A percentile compares a stretch with the other conserved stretches of the same genome.
phyloP scores from a whole-genome alignment of 2,888 invertebrate genomes.

The Margaritifera margaritifera region DNA sequence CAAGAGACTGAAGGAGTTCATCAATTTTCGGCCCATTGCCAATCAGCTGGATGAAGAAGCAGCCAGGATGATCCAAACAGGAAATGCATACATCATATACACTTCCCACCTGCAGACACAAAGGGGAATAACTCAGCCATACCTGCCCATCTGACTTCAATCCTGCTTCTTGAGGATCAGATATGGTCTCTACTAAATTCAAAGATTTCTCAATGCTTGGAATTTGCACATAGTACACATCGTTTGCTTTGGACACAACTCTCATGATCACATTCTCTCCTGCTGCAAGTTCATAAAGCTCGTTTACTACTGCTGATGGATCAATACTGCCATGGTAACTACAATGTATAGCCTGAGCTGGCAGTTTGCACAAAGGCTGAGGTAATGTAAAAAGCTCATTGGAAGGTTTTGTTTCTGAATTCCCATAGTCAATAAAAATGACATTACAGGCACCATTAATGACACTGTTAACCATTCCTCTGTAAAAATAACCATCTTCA shows the following conservation, averaged over 20 bases:
- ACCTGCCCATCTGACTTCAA: conserved; percentile 9
- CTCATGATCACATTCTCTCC: conserved; percentile 28
- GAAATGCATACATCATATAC: conserved; percentile 47
- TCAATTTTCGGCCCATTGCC: conserved; percentile 42
- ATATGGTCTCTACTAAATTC: neutral
- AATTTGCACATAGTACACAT: conserved; percentile 37
- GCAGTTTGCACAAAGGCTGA: conserved; percentile 34
- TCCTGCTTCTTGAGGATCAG: neutral
- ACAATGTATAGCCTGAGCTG: conserved; percentile 43
- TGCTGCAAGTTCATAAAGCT: conserved; percentile 32
- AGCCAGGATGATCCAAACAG: conserved; percentile 40
- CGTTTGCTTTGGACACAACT: conserved; percentile 28
- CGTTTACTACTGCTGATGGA: conserved; percentile 28
- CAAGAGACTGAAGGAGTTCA: conserved; percentile 38
- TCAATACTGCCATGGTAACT: conserved; percentile 35
- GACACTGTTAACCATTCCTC: conserved; percentile 50
- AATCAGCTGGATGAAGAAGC: conserved; percentile 42
- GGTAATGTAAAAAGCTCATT: conserved; percentile 42
- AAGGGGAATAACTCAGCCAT: conserved; percentile 29
- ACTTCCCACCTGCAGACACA: conserved; percentile 32
- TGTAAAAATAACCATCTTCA: conserved; percentile 62
- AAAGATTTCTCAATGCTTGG: conserved; percentile 30
- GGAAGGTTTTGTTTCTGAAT: conserved; percentile 42
- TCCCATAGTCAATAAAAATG: conserved; percentile 51
- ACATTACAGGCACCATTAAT: conserved; percentile 38